Conservation (phyloP, 1,140 invertebrate genomes). For the Drosophila nikananu region DNA sequence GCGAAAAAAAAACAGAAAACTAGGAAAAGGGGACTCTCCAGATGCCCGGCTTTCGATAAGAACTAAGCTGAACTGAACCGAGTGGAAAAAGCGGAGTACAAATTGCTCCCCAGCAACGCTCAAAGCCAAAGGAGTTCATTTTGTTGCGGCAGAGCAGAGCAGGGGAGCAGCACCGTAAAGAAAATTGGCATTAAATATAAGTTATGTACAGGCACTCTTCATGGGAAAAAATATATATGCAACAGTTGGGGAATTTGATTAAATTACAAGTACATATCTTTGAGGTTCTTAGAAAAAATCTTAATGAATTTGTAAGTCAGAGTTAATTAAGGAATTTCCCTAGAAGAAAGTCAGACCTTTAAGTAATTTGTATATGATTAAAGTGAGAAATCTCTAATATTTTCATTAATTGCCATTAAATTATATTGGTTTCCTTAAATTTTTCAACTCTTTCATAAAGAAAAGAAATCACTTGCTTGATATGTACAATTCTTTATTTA, state of each 20-base stretch:
- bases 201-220: constrained; percentile 9
- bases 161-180: constrained; percentile 7
- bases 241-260: neutral
- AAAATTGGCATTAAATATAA: constrained; percentile 16
- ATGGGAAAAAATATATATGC: neutral
- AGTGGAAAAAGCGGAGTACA: constrained; percentile 48
- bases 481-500: constrained; percentile 68
- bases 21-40: constrained; percentile 44
- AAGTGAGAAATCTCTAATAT: neutral
- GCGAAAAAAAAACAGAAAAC: neutral
- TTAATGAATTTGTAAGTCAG: no score
- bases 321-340: neutral
- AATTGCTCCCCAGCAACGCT: constrained; percentile 59
- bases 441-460: constrained; percentile 1
- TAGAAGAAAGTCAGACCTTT: no score
- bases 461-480: constrained; percentile 5
- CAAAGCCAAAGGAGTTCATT: constrained; percentile 49
- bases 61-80: constrained; percentile 31
- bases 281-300: neutral
- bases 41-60: constrained; percentile 71
- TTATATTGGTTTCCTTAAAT: neutral
- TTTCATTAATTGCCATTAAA: neutral
- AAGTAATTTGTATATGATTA: no score
- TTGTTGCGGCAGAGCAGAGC: constrained; percentile 25
- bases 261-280: neutral